phyloP scores from a whole-genome alignment of 2,888 invertebrate genomes.

The Alsophila aescularia region DNA sequence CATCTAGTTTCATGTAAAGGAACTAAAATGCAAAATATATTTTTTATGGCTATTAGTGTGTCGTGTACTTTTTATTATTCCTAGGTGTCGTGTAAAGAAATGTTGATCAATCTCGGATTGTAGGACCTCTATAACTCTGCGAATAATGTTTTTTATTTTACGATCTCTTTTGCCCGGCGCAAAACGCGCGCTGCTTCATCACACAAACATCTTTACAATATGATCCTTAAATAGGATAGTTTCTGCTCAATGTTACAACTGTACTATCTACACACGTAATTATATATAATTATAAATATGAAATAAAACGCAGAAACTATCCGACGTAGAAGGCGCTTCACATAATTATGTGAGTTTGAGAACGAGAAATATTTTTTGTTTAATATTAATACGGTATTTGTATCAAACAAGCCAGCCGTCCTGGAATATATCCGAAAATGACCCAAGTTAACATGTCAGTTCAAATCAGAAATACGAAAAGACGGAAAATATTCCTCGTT shows the following conservation, averaged over 20 bases:
- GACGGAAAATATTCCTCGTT: not conserved
- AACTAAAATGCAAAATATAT: too few relatives aligned
- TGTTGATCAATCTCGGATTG: too few relatives aligned
- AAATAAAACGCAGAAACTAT: slow-evolving; percentile 24
- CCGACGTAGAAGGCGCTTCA: slow-evolving; percentile 13
- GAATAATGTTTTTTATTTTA: not conserved
- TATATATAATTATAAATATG: slow-evolving; percentile 2
- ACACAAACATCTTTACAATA: slow-evolving; percentile 9
- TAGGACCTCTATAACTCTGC: too few relatives aligned
- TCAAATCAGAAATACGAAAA: not conserved
- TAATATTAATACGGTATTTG: too few relatives aligned
- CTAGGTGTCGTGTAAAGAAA: too few relatives aligned
- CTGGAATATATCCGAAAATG: too few relatives aligned
- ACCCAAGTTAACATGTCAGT: not conserved
- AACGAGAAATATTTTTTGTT: slow-evolving; percentile 3
- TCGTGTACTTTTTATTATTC: too few relatives aligned
- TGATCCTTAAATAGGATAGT: slow-evolving; percentile 21
- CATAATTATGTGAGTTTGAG: not conserved
- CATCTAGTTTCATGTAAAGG: too few relatives aligned
- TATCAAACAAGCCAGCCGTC: too few relatives aligned
- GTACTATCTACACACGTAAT: slow-evolving; percentile 16
- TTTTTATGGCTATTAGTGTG: too few relatives aligned
- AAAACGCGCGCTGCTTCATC: slow-evolving; percentile 50
- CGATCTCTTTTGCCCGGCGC: slow-evolving; percentile 48
- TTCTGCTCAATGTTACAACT: slow-evolving; percentile 13